Conservation (phyloP, 2,113 vertebrate genomes). For the Ameiurus melas region DNA sequence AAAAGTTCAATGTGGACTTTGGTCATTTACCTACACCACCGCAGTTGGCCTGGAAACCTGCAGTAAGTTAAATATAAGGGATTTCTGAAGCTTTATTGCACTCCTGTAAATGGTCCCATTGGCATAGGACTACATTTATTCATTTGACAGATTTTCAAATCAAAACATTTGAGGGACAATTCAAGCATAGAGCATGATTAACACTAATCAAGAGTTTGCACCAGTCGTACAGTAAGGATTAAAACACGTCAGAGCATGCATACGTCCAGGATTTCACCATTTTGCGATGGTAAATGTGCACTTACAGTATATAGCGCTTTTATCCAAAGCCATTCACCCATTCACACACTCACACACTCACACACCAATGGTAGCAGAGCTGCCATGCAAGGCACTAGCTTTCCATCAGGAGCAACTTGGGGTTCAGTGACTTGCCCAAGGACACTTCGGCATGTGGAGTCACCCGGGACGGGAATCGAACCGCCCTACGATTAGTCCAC, state of each 20-base stretch:
- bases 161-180: neutral
- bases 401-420: no score
- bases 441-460: no score
- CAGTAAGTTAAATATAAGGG: neutral
- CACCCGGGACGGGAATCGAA: no score
- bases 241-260: neutral
- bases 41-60: neutral
- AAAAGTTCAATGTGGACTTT: constrained; percentile 1
- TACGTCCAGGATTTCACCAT: no score
- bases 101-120: neutral
- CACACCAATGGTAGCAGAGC: no score
- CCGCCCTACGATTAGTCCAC: no score
- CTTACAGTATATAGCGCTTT: no score
- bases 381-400: no score
- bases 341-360: no score
- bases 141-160: neutral
- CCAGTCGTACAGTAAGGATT: neutral
- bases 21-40: constrained; percentile 41
- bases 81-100: neutral
- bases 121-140: neutral
- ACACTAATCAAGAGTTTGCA: neutral
- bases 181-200: neutral
- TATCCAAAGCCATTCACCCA: no score
- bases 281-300: no score
- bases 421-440: no score